Percentiles rank a stretch among this genome's conserved stretches.
phyloP scores from a whole-genome alignment of 1,140 invertebrate species.

The Cydia pomonella region DNA sequence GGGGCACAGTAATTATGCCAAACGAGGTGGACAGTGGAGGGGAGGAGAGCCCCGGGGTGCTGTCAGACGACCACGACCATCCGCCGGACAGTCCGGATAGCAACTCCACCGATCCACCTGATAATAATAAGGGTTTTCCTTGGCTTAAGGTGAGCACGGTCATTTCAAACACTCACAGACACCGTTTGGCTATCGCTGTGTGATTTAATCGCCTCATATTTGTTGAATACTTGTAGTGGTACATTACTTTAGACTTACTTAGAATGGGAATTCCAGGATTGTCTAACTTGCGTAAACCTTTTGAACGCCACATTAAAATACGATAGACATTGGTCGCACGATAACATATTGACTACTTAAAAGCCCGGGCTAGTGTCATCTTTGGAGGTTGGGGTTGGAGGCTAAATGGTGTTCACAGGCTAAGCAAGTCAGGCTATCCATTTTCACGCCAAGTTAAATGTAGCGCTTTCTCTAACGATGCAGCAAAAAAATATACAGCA shows the following conservation, averaged over 20 bases:
- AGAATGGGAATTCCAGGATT: neutral
- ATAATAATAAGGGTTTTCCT: slow-evolving; percentile 93
- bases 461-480: neutral
- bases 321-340: neutral
- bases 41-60: slow-evolving; percentile 92
- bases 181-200: neutral
- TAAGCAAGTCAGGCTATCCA: slow-evolving; percentile 3
- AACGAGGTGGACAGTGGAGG: slow-evolving; percentile 86
- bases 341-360: neutral
- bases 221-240: neutral
- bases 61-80: slow-evolving; percentile 90
- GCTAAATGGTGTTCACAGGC: neutral
- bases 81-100: slow-evolving; percentile 94
- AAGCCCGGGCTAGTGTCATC: neutral
- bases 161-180: neutral
- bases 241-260: slow-evolving; percentile 6
- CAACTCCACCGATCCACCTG: slow-evolving; percentile 89
- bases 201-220: neutral
- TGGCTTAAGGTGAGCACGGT: slow-evolving; percentile 90
- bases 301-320: neutral
- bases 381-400: neutral
- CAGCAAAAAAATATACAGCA: neutral
- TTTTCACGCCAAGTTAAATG: neutral
- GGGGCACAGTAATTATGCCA: slow-evolving; percentile 74
- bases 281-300: neutral